phyloP scores from a whole-genome alignment of 2,113 vertebrate genomes.

The Aythya baeri region DNA sequence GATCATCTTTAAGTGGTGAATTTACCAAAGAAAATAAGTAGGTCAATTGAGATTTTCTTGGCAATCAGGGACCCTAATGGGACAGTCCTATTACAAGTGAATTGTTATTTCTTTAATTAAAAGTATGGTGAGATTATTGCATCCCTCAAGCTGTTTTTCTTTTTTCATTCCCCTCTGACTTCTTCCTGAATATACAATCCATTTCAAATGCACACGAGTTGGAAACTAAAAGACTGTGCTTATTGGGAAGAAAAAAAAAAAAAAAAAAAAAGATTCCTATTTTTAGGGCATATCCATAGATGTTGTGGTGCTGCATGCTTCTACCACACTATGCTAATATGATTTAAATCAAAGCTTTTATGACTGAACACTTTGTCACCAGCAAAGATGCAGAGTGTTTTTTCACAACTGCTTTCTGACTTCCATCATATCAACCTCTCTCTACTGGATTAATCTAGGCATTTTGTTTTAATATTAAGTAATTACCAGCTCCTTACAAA shows the following conservation, averaged over 20 bases:
- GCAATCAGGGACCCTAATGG: constrained; percentile 78
- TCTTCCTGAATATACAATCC: constrained; percentile 55
- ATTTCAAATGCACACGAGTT: constrained; percentile 24
- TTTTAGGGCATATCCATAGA: constrained; percentile 2
- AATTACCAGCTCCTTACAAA: constrained; percentile 22
- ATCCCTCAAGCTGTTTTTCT: constrained; percentile 58
- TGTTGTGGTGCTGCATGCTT: constrained; percentile 65
- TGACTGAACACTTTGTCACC: constrained; percentile 53
- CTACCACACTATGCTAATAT: not conserved
- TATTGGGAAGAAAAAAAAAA: not conserved
- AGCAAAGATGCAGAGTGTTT: constrained; percentile 35
- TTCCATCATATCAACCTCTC: not conserved
- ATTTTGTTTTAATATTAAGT: constrained; percentile 44
- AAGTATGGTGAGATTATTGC: constrained; percentile 65
- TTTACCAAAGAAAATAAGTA: constrained; percentile 37
- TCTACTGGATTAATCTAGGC: constrained; percentile 37
- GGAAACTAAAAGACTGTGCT: not conserved
- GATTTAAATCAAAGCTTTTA: constrained; percentile 50
- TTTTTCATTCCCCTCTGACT: constrained; percentile 60
- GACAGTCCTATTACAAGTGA: constrained; percentile 79
- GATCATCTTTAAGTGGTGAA: not conserved
- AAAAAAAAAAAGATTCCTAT: not conserved
- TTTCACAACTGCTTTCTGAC: constrained; percentile 33
- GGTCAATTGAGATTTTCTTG: constrained; percentile 5
- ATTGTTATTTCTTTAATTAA: constrained; percentile 76